Conservation (phyloP, 2,797 vertebrate genomes). For the Smutsia gigantea region DNA sequence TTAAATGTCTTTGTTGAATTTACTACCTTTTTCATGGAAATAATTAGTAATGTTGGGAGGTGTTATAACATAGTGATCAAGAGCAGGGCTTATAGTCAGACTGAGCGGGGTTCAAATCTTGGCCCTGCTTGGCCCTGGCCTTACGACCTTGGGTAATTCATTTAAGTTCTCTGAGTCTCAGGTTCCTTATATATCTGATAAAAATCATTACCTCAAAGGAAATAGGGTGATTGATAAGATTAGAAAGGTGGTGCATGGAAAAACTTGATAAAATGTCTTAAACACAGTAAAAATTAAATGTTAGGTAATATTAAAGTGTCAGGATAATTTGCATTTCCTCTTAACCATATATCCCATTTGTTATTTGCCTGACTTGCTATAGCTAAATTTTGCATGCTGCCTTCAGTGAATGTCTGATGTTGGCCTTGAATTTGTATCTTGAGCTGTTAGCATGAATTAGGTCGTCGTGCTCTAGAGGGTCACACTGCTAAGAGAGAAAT, state of each 20-base stretch:
- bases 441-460: background rate
- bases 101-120: constrained; percentile 34
- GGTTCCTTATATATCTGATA: background rate
- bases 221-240: background rate
- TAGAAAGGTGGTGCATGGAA: background rate
- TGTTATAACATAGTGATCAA: background rate
- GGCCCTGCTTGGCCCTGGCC: background rate
- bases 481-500: background rate
- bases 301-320: constrained; percentile 47
- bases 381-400: background rate
- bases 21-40: constrained; percentile 3
- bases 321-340: constrained; percentile 57
- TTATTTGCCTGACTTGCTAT: constrained; percentile 1
- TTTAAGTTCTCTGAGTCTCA: background rate
- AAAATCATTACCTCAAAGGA: constrained; percentile 11
- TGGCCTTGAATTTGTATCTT: constrained; percentile 6
- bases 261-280: constrained; percentile 8
- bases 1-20: constrained; percentile 34
- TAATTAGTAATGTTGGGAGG: background rate
- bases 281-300: background rate
- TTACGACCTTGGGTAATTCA: background rate
- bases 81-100: background rate
- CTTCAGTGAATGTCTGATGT: background rate
- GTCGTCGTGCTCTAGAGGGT: background rate
- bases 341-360: background rate